phyloP scores from a whole-genome alignment of 2,797 vertebrate species.

The Catostomus latipinnis region DNA sequence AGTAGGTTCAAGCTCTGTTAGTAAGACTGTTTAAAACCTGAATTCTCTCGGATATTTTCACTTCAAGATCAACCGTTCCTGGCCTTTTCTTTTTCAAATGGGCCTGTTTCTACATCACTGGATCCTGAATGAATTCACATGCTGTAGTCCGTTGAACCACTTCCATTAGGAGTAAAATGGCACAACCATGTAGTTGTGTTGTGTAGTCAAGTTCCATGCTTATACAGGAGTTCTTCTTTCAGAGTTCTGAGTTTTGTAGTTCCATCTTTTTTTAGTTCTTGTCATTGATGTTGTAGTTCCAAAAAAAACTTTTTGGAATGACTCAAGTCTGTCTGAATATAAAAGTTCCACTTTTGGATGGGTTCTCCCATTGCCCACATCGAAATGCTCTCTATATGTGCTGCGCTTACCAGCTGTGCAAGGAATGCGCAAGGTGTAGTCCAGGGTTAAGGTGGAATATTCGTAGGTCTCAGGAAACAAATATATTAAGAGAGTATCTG shows the following conservation, averaged over 20 bases:
- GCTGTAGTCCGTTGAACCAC: constrained; percentile 3
- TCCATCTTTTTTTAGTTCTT: constrained; percentile 14
- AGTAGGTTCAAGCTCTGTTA: neutral
- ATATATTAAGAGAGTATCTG: neutral
- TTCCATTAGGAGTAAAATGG: constrained; percentile 18
- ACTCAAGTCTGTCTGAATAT: constrained; percentile 13
- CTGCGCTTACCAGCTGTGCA: constrained; percentile 18
- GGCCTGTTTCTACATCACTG: neutral
- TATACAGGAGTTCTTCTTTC: neutral
- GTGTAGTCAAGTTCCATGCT: constrained; percentile 4
- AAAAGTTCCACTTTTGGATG: constrained; percentile 20
- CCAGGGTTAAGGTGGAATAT: constrained; percentile 51
- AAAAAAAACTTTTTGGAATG: constrained; percentile 38
- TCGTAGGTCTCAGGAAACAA: constrained; percentile 34
- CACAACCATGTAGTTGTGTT: neutral
- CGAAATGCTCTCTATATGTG: constrained; percentile 9
- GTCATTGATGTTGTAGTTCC: constrained; percentile 3
- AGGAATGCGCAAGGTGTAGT: constrained; percentile 45
- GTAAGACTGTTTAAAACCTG: constrained; percentile 38
- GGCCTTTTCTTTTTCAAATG: constrained; percentile 5
- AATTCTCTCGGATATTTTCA: constrained; percentile 31
- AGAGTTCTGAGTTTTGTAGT: constrained; percentile 36
- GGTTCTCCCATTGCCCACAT: constrained; percentile 15
- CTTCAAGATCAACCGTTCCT: constrained; percentile 26
- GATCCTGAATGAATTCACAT: constrained; percentile 8